These are phyloP conservation scores for Drosophila parabipectinata DNA, from an alignment of 1,140 invertebrate genomes.

Conservation along the genomic window DNA sequence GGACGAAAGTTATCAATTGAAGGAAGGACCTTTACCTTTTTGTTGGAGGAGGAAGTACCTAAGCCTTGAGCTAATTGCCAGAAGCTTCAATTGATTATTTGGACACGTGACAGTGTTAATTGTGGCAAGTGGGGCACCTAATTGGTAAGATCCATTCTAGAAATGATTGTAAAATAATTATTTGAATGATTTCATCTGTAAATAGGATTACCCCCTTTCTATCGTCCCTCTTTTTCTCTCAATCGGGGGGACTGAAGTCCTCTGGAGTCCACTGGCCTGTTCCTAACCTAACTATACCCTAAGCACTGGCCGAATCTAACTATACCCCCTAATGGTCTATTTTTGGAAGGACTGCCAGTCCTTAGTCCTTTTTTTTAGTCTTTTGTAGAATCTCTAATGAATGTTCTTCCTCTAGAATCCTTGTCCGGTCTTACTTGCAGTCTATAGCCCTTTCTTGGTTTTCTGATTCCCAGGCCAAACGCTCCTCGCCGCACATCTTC, in stretches of 20 bases:
- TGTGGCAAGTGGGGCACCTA: background rate
- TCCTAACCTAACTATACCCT: too few species aligned
- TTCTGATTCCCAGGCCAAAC: constrained; percentile 65
- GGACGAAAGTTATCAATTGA: constrained; percentile 21
- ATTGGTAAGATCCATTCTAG: background rate
- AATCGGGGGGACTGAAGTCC: too few species aligned
- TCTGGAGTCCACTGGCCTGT: too few species aligned
- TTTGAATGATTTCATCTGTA: too few species aligned
- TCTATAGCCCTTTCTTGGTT: background rate
- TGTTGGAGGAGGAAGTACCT: background rate
- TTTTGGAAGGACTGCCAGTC: too few species aligned
- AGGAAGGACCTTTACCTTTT: background rate
- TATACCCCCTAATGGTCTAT: too few species aligned
- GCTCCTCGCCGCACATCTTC: constrained; percentile 84
- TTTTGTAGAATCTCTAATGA: background rate
- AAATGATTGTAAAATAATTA: background rate
- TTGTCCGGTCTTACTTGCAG: background rate
- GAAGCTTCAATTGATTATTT: constrained; percentile 34
- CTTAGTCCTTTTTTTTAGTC: background rate
- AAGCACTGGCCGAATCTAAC: too few species aligned
- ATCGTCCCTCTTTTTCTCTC: too few species aligned
- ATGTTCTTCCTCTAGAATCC: background rate
- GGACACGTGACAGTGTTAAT: constrained; percentile 29
- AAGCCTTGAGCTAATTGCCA: constrained; percentile 19
- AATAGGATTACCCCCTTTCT: too few species aligned